phyloP scores from a whole-genome alignment of 2,113 vertebrate genomes.

The Rhabdornis inornatus region DNA sequence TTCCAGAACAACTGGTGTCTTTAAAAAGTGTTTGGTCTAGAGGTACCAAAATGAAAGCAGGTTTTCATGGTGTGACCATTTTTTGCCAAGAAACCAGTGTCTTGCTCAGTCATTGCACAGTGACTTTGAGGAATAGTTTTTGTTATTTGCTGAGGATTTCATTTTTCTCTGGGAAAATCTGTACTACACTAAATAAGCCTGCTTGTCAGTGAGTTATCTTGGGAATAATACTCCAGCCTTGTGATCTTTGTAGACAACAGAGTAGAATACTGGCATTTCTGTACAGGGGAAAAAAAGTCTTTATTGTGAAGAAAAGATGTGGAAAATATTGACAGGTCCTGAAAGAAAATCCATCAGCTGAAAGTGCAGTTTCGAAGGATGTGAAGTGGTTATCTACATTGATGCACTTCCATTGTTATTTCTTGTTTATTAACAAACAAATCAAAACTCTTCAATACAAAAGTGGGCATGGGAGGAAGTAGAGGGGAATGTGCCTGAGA shows the following conservation, averaged over 20 bases:
- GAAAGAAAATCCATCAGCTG: neutral
- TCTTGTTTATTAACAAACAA: neutral
- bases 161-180: neutral
- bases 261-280: neutral
- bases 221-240: neutral
- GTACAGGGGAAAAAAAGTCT: neutral
- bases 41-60: neutral
- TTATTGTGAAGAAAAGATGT: neutral
- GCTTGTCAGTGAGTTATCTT: neutral
- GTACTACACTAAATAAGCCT: neutral
- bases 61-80: neutral
- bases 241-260: neutral
- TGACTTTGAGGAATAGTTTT: neutral
- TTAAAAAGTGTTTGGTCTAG: neutral
- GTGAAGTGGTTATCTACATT: neutral
- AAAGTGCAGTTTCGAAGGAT: neutral
- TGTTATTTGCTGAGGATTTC: neutral
- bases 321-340: neutral
- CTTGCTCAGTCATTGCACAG: neutral
- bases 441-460: neutral
- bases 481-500: neutral
- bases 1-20: neutral
- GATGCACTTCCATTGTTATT: neutral
- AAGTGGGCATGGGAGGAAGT: neutral
- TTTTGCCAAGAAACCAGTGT: neutral